A percentile compares a stretch with the other conserved stretches of the same genome.
Conservation (phyloP, 2,797 vertebrate species). For the Chaetodon trifasciatus region DNA sequence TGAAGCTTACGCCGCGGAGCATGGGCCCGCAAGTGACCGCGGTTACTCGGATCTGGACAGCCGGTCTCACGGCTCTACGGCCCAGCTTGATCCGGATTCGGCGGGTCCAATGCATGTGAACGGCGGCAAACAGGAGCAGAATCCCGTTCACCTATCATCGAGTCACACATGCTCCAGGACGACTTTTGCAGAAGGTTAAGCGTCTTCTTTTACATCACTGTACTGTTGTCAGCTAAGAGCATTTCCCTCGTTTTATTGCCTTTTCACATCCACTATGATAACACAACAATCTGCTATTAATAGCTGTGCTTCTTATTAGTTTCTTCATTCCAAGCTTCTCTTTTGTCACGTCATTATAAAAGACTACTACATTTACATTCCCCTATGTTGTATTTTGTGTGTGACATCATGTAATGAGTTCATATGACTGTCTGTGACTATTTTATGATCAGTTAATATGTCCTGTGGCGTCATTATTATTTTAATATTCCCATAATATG, state of each 20-base stretch:
- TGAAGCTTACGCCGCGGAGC: constrained; percentile 84
- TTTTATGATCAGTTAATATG: constrained; percentile 14
- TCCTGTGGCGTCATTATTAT: constrained; percentile 6
- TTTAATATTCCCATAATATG: constrained; percentile 16
- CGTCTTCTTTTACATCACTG: neutral
- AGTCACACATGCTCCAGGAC: constrained; percentile 88
- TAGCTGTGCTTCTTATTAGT: neutral
- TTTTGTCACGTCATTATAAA: neutral
- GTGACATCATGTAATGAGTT: neutral
- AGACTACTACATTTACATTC: neutral
- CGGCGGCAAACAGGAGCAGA: constrained; percentile 83
- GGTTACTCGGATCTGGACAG: constrained; percentile 86
- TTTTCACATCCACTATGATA: neutral
- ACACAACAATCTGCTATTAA: neutral
- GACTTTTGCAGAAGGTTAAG: constrained; percentile 90
- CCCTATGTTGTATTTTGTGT: neutral
- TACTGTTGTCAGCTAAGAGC: neutral
- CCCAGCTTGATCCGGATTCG: constrained; percentile 85
- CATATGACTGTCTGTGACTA: neutral
- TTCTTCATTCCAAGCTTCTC: neutral
- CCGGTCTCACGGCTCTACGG: constrained; percentile 80
- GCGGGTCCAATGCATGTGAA: constrained; percentile 82
- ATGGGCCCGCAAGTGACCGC: constrained; percentile 78
- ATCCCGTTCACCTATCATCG: constrained; percentile 85
- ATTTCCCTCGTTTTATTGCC: neutral